phyloP scores from a whole-genome alignment of 2,797 vertebrate genomes.

The Parauchenoglanis ngamensis region DNA sequence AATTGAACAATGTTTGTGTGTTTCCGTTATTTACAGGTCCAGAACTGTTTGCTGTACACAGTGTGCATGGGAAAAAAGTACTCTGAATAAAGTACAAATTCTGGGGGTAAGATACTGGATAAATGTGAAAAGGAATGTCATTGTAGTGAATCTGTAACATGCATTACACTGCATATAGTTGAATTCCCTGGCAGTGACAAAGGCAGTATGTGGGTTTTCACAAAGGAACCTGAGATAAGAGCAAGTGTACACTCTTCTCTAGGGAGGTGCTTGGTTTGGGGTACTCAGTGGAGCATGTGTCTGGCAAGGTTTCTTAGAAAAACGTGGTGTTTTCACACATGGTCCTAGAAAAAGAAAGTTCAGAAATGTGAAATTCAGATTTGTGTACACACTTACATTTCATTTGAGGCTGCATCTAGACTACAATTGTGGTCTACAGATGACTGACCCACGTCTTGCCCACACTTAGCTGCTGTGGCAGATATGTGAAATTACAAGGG shows the following conservation, averaged over 20 bases:
- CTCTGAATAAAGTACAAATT: constrained; percentile 9
- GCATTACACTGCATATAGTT: neutral
- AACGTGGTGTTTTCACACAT: neutral
- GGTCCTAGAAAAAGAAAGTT: neutral
- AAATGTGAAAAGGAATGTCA: neutral
- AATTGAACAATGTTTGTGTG: neutral
- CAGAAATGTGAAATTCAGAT: neutral
- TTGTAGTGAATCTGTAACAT: neutral
- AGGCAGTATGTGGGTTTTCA: neutral
- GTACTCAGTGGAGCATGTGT: neutral
- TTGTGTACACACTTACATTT: neutral
- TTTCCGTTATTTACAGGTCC: neutral
- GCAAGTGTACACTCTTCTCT: constrained; percentile 2
- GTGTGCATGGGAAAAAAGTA: neutral
- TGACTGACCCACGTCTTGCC: neutral
- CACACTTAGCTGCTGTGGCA: neutral
- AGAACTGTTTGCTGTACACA: neutral
- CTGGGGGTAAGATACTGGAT: neutral
- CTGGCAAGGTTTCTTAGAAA: neutral
- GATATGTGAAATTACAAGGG: no score
- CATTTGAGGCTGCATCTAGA: neutral
- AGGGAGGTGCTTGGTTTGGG: constrained; percentile 7
- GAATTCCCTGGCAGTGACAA: neutral
- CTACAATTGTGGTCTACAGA: neutral
- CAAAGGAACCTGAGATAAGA: constrained; percentile 3